Base-by-base conservation (phyloP, 2,113 vertebrate genomes). In the Etheostoma spectabile region DNA sequence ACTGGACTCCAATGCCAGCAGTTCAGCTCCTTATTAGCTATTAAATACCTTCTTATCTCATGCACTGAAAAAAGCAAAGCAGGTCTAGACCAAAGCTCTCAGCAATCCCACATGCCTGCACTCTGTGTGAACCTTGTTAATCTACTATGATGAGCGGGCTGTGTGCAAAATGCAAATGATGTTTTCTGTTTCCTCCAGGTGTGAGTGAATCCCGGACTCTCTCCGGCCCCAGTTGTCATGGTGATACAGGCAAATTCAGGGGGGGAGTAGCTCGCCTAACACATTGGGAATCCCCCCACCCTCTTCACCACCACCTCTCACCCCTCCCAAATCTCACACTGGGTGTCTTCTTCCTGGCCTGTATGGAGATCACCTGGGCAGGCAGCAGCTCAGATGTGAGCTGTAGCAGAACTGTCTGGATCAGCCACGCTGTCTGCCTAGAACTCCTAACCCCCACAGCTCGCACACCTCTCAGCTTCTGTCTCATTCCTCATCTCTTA, bases 151-250 rank as follows among this genome's bases (percentile, higher is more conserved):
- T 82, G 76, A 89, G 80, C 64, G 72, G 33, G 76, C 79, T 82
- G 75, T 77, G 77, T 82, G 84, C 79, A 85, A 89, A 84, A 93
- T 90, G 90, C 80, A 81, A 89, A 90, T 88, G 27, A 74, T 80
- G 65, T 63, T 86, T 56, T 87, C 75, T 56, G 71, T 76, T 88
- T 83, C 75, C 77, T 76, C 73, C 84, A 93, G 91, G 90, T 91
- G 72, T 74, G 89, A 90, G 87, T 93, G 90, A 89, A 89, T 89
- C 91, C 87, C 79, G 66, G 85, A 85, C 90, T 90, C 91, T 86
- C 79, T 79, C 90, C 52, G 79, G 88, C 77, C 88, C 72, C 76
- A 63, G 95, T 96, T 91, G 93, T 94, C 95, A 96, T 96, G 95
- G 95, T 92, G 93, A 96, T 88, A 73, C 49, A 42, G 86, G 82